Conservation (phyloP, 2,113 vertebrate species). For the Paratilapia polleni region DNA sequence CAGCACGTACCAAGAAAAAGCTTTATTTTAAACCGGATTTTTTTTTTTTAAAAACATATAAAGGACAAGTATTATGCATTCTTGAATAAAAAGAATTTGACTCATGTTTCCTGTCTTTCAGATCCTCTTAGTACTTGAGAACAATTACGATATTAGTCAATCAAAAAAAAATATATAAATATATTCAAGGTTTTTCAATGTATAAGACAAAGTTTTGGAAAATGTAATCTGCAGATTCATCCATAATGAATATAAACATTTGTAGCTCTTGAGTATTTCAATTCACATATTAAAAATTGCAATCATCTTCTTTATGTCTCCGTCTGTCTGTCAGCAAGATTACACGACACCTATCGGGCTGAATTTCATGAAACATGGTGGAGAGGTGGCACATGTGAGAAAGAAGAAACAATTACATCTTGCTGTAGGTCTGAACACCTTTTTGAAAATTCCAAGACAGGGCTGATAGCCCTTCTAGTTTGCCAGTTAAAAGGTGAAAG, state of each 20-base stretch:
- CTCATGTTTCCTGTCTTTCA: neutral
- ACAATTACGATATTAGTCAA: neutral
- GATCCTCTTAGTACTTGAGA: too few species aligned
- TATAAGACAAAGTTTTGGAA: too few species aligned
- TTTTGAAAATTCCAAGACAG: neutral
- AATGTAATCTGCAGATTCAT: neutral
- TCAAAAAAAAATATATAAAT: too few species aligned
- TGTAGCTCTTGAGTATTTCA: neutral
- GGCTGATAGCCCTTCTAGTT: neutral
- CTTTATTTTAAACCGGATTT: neutral
- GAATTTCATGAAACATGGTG: too few species aligned
- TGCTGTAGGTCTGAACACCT: neutral
- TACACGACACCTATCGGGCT: neutral
- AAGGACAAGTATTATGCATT: neutral
- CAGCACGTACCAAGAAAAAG: neutral
- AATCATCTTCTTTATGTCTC: neutral
- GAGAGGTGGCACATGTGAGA: neutral
- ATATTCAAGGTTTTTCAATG: too few species aligned
- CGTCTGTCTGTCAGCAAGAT: neutral
- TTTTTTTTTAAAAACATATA: too few species aligned
- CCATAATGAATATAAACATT: neutral
- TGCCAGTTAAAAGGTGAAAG: neutral
- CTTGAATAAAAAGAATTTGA: neutral
- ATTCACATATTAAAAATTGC: neutral
- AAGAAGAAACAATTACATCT: neutral